phyloP scores from a whole-genome alignment of 2,113 vertebrate genomes.

The Gopherus evgoodei region DNA sequence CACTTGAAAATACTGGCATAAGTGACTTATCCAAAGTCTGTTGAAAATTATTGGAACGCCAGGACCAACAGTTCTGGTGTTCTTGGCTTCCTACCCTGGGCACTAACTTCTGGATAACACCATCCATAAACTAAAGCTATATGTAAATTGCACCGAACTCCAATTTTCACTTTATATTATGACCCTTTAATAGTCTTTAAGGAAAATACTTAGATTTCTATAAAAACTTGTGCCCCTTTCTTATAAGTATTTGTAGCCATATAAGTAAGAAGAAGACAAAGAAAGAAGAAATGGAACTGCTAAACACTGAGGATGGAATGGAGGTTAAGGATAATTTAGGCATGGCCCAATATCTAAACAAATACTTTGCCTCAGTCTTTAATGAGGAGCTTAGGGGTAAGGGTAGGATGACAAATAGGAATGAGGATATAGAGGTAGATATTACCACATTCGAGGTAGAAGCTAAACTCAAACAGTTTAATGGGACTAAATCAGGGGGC shows the following conservation, averaged over 20 bases:
- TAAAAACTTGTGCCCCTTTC: not conserved
- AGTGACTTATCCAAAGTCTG: not conserved
- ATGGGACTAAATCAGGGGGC: too few relatives aligned
- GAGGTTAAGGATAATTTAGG: too few relatives aligned
- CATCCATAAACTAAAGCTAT: not conserved
- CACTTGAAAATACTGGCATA: fast-evolving
- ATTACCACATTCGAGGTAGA: too few relatives aligned
- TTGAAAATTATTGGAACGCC: slow-evolving; percentile 11
- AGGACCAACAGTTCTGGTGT: fast-evolving
- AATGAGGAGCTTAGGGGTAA: too few relatives aligned
- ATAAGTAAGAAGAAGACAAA: too few relatives aligned
- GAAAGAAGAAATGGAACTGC: too few relatives aligned
- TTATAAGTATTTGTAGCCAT: not conserved
- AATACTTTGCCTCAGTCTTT: too few relatives aligned
- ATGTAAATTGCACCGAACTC: not conserved
- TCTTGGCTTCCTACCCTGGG: not conserved
- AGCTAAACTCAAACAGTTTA: too few relatives aligned
- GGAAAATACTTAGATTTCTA: not conserved
- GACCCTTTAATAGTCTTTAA: not conserved
- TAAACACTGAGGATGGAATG: too few relatives aligned
- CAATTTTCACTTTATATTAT: slow-evolving; percentile 2
- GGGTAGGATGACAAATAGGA: too few relatives aligned
- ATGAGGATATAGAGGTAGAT: too few relatives aligned
- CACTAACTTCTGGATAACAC: not conserved
- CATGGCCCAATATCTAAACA: too few relatives aligned